Evolutionary conservation across 2,888 invertebrate genomes (phyloP).

Genomic region (Leptogaster cylindrica): DNA sequence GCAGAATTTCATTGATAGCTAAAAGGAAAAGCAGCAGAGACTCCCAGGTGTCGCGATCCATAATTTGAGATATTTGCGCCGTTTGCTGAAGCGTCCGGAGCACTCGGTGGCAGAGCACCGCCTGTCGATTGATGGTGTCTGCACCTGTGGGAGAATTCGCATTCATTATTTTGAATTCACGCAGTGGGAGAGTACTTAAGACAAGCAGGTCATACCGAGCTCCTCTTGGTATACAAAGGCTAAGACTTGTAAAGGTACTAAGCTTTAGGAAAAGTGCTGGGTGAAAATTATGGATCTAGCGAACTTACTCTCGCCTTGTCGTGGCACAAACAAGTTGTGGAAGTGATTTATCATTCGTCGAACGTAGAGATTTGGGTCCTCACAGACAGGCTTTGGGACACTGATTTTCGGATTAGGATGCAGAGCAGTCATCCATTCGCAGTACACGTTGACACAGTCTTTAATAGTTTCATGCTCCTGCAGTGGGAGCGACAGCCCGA

Average conservation of each 20-base stretch:
- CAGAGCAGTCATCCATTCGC: conserved; percentile 93
- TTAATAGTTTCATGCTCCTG: conserved; percentile 92
- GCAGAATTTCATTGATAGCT: conserved; percentile 87
- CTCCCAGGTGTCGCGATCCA: conserved; percentile 91
- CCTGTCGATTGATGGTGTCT: conserved; percentile 91
- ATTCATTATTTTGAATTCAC: not conserved
- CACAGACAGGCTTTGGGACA: conserved; percentile 86
- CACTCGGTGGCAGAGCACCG: conserved; percentile 90
- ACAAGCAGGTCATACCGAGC: conserved; percentile 69
- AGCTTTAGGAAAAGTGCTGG: conserved; percentile 47
- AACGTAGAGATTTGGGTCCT: conserved; percentile 89
- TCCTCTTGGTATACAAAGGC: conserved; percentile 88
- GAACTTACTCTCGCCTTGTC: conserved; percentile 87
- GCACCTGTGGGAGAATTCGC: conserved; percentile 67
- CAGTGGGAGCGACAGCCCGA: conserved; percentile 87
- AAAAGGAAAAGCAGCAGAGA: conserved; percentile 84
- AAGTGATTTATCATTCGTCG: conserved; percentile 90
- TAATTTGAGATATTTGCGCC: conserved; percentile 74
- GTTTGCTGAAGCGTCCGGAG: conserved; percentile 83
- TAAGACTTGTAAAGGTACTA: conserved; percentile 78
- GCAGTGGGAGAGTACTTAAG: not conserved
- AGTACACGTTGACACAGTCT: conserved; percentile 95
- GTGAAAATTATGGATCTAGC: conserved; percentile 20
- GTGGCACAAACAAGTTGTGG: conserved; percentile 91
- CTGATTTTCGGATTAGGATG: conserved; percentile 83